A percentile compares a stretch with the other conserved stretches of the same genome.
These are phyloP conservation scores for Saturnia pavonia DNA, from an alignment of 2,888 invertebrate species.

Conservation along the genomic window DNA sequence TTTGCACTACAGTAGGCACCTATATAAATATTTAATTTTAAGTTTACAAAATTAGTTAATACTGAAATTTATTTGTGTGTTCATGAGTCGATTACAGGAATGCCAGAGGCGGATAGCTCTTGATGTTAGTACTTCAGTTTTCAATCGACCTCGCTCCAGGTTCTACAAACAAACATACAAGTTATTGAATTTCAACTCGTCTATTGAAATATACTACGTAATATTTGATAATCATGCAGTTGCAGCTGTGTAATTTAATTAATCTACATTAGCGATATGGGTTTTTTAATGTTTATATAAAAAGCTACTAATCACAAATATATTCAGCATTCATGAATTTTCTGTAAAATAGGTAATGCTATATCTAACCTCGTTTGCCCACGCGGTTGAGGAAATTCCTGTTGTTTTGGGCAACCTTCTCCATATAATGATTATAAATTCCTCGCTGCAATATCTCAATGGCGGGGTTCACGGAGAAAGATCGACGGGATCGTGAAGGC, in stretches of 20 bases:
- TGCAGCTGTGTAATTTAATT: conserved; percentile 8
- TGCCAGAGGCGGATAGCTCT: conserved; percentile 10
- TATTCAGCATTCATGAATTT: conserved; percentile 7
- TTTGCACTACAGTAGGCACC: background rate
- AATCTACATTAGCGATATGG: conserved; percentile 10
- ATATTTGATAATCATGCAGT: conserved; percentile 12
- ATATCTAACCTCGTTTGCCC: conserved; percentile 69
- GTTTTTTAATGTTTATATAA: background rate
- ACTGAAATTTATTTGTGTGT: conserved; percentile 9
- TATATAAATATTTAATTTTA: conserved; percentile 9
- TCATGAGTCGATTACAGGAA: conserved; percentile 17
- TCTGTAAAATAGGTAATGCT: background rate
- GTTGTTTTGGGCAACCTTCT: conserved; percentile 58
- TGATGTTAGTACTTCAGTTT: conserved; percentile 34
- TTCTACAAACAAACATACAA: conserved; percentile 34
- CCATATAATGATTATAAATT: conserved; percentile 56
- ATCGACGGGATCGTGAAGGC: conserved; percentile 53
- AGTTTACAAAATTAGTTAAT: conserved; percentile 6
- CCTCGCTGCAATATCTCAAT: conserved; percentile 61
- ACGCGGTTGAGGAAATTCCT: conserved; percentile 60
- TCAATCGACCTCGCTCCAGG: conserved; percentile 33
- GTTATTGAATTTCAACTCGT: background rate
- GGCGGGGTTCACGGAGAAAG: conserved; percentile 66
- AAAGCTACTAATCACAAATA: background rate
- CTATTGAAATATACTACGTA: background rate